These are phyloP conservation scores for Popillia japonica DNA, from an alignment of 1,140 invertebrate genomes.

Conservation along the genomic window DNA sequence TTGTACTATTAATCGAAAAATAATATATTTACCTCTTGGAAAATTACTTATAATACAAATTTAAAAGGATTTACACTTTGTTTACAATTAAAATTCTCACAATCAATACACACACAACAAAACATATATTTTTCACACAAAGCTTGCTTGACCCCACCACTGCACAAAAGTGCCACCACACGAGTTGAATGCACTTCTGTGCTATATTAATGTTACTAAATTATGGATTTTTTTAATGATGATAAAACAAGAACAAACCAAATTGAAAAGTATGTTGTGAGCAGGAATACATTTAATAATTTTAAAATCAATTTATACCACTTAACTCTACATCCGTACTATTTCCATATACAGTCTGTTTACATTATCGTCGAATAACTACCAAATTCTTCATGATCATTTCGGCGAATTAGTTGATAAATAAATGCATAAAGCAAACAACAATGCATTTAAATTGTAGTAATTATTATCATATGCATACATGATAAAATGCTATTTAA, in stretches of 20 bases:
- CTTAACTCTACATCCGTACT: neutral
- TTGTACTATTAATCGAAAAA: neutral
- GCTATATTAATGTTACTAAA: constrained; percentile 6
- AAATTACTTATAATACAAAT: neutral
- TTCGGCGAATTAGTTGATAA: too few species aligned
- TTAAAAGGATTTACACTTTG: constrained; percentile 23
- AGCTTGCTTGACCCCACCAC: constrained; percentile 29
- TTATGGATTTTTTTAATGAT: constrained; percentile 7
- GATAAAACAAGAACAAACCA: neutral
- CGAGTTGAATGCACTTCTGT: constrained; percentile 18
- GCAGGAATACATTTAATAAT: neutral
- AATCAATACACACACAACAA: constrained; percentile 31
- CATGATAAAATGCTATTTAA: too few species aligned
- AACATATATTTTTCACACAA: constrained; percentile 19
- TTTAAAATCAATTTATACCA: neutral
- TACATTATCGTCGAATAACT: neutral
- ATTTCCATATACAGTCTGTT: neutral
- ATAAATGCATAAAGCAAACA: too few species aligned
- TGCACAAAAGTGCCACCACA: constrained; percentile 2
- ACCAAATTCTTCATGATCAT: too few species aligned
- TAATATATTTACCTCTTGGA: neutral
- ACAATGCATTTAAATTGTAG: too few species aligned
- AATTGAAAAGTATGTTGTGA: neutral
- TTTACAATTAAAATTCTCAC: constrained; percentile 30
- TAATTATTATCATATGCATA: too few species aligned